Evolutionary conservation across 2,797 vertebrate species (phyloP), one percentile per base, ranked within the genome.

Genomic region (Ctenopoma kingsleyae): DNA sequence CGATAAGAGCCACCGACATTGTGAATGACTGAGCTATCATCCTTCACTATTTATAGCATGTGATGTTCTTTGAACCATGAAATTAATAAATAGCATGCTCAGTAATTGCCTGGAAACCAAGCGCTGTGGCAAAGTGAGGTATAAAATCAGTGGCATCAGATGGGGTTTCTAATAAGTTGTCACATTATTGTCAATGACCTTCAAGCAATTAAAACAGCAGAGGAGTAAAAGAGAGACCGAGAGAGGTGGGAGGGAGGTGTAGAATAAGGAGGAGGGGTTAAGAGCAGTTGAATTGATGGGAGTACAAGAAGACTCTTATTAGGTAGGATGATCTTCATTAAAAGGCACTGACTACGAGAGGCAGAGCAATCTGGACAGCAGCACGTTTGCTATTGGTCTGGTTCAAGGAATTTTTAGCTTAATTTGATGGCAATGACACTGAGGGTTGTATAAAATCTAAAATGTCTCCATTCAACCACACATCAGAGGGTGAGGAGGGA

Each of bases 1-100:
- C 90, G 85, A 94, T 93, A 90, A 90, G 65, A 87, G 87, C 77
- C 80, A 78, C 85, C 79, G 71, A 89, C 87, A 92, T 81, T 79
- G 90, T 87, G 90, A 93, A 89, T 81, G 88, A 91, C 90, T 91
- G 87, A 87, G 81, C 90, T 90, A 90, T 91, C 93, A 91, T 92
- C 89, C 89, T 82, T 90, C 86, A 91, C 92, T 93, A 93, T 94
- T 94, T 94, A 94, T 93, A 93, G 90, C 83, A 84, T 85, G 88
- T 91, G 93, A 93, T 94, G 92, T 87, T 90, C 88, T 46, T 75
- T 94, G 93, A 94, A 93, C 94, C 89, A n/a, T 94, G 92, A 95
- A 95, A 95, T 94, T 93, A 94, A 94, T 95, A 95, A 95, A 95
- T 94, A 95, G 92, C 88, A 94, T 81, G 89, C 91, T 90, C 91